Conservation (phyloP, 1,140 invertebrate species). For the Brachionus rubens region DNA sequence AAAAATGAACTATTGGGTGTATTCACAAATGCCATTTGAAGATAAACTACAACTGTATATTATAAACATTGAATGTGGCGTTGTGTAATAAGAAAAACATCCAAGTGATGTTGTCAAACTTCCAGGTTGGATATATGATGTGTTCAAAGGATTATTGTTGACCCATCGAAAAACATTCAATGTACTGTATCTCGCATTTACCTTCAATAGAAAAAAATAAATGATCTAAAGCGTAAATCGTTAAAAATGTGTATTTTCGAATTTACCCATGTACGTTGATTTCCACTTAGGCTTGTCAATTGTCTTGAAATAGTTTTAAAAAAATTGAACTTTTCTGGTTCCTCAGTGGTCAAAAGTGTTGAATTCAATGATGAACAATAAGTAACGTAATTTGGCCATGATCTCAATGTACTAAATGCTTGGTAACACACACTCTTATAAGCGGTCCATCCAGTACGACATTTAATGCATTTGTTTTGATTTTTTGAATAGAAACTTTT, state of each 20-base stretch:
- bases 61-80: not conserved
- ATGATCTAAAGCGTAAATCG: too few relatives aligned
- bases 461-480: not conserved
- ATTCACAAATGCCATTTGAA: constrained; percentile 1
- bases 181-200: not conserved
- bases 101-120: not conserved
- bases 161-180: not conserved
- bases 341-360: not conserved
- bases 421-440: not conserved
- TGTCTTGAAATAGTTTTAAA: not conserved
- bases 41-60: not conserved
- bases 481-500: too few relatives aligned
- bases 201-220: not conserved
- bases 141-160: not conserved
- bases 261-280: constrained; percentile 9
- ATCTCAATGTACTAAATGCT: not conserved
- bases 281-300: not conserved
- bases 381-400: not conserved
- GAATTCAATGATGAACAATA: not conserved
- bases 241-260: too few relatives aligned
- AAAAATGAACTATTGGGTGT: not conserved
- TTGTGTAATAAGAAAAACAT: not conserved
- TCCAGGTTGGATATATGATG: not conserved
- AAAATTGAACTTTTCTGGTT: not conserved
- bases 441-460: not conserved